Evolutionary conservation across 1,140 invertebrate species (phyloP).

Genomic region (Mactra quadrangularis): DNA sequence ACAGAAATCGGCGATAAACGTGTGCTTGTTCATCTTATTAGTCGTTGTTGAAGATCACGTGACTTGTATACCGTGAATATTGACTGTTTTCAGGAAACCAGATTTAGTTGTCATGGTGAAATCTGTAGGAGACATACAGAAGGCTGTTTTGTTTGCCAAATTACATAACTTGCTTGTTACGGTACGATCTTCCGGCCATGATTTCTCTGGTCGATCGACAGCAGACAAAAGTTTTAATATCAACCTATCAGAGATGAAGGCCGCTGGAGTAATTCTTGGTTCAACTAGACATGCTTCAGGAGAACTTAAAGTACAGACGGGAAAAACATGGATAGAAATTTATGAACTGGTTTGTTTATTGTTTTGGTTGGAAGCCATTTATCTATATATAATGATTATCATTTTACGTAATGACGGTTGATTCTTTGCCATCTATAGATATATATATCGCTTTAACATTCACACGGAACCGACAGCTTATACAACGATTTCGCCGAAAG

Average conservation of each 20-base stretch:
- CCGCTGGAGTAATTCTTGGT: slow-evolving; percentile 58
- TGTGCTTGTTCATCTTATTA: too few relatives aligned
- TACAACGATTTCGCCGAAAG: too few relatives aligned
- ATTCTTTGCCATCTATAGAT: too few relatives aligned
- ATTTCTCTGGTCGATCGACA: slow-evolving; percentile 67
- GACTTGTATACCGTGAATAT: too few relatives aligned
- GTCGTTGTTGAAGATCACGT: too few relatives aligned
- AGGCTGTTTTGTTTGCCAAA: slow-evolving; percentile 61
- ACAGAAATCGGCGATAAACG: too few relatives aligned
- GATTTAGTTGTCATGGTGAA: slow-evolving; percentile 35
- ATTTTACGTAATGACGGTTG: too few relatives aligned
- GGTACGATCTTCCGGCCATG: slow-evolving; percentile 69
- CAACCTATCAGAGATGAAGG: slow-evolving; percentile 62
- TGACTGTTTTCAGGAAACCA: slow-evolving; percentile 56
- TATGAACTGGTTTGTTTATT: slow-evolving; percentile 69
- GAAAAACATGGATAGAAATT: slow-evolving; percentile 63
- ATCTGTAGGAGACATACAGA: slow-evolving; percentile 56
- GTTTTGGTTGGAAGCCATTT: too few relatives aligned
- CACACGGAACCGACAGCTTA: too few relatives aligned
- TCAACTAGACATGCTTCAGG: slow-evolving; percentile 45
- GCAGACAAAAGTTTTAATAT: slow-evolving; percentile 65
- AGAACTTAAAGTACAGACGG: slow-evolving; percentile 63
- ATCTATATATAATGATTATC: too few relatives aligned
- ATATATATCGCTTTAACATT: too few relatives aligned
- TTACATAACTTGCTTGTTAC: slow-evolving; percentile 64